Base-by-base conservation (phyloP, 1,140 invertebrate genomes). In the Caenorhabditis tropicalis region DNA sequence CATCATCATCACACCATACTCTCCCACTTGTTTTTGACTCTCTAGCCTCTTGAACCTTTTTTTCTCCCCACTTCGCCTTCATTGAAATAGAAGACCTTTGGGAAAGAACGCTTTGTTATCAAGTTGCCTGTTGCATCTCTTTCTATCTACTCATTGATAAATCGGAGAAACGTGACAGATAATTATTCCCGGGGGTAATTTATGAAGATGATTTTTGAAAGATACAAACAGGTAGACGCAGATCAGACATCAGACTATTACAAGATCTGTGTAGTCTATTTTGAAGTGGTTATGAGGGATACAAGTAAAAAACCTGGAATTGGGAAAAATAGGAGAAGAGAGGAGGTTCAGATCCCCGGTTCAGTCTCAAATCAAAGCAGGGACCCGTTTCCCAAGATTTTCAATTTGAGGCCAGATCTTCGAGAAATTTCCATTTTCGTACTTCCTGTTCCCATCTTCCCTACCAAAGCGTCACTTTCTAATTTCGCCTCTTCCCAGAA, bases 141-240 rank as follows among this genome's bases (percentile, higher is more conserved):
- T 24, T 33, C 15, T 36, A 6, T 36, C 16, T 65, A 33, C 9
- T 65, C 58, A 65, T 65, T 65, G 58, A 65, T 65, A 65, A 65
- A 65, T 31, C 58, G 31, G 58, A 33, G 31, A 65, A 65, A 33
- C 58, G 58, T 65, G 58, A 36, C 3, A 33, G 21, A 60, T 60
- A 65, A 65, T 19, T 36, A 65, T 33, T 65, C 29, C 29, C 12
- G 19, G 21, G n/a, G 33, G 7, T 33, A 65, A 65, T 65, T 65
- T 65, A 65, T 65, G 58, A 65, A n/a, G n/a, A n/a, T 65, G 58
- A 65, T 36, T 65, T 65, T 65, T 65, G 58, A 65, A 65, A 65
- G 58, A 65, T 65, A 65, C 3, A 65, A 65, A 65, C 58, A 65
- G 58, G 58, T 65, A 56, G 7, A 19, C 2, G 1, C 1, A 65